A percentile compares a stretch with the other conserved stretches of the same genome.
Evolutionary conservation across 2,113 vertebrate genomes (phyloP).

Genomic region (Collichthys lucidus): DNA sequence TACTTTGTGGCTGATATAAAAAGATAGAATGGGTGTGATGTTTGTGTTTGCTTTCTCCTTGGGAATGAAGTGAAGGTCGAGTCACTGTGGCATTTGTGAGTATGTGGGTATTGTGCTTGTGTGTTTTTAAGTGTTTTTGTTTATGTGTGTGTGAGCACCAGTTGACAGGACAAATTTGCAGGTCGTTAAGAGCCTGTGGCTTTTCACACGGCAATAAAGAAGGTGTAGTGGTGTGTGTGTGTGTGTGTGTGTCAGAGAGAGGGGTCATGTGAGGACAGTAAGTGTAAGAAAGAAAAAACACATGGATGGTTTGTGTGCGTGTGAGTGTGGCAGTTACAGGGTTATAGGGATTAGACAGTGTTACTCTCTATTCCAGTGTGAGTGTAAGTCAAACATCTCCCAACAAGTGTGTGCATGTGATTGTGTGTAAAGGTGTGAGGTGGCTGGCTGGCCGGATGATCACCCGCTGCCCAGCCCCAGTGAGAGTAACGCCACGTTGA

Average conservation of each 20-base stretch:
- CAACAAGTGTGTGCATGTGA: conserved; percentile 7
- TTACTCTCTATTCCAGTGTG: conserved; percentile 28
- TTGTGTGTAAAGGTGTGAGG: conserved; percentile 87
- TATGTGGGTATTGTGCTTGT: conserved; percentile 32
- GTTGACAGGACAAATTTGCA: conserved; percentile 95
- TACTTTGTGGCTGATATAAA: conserved; percentile 54
- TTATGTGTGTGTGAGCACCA: conserved; percentile 62
- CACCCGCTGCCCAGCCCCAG: conserved; percentile 80
- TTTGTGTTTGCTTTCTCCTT: conserved; percentile 76
- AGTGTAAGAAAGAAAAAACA: conserved; percentile 57
- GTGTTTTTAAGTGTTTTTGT: conserved; percentile 14
- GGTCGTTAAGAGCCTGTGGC: conserved; percentile 91
- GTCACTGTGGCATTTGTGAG: conserved; percentile 61
- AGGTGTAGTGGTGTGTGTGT: conserved; percentile 86
- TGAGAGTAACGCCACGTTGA: conserved; percentile 78
- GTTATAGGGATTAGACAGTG: conserved; percentile 37
- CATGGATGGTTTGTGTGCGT: conserved; percentile 4
- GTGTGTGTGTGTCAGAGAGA: background rate
- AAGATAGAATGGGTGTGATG: conserved; percentile 59
- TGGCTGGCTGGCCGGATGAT: conserved; percentile 89
- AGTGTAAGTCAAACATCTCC: conserved; percentile 40
- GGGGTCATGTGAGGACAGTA: conserved; percentile 58
- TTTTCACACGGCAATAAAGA: conserved; percentile 86
- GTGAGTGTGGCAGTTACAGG: conserved; percentile 20
- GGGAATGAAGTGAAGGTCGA: conserved; percentile 81